Evolutionary conservation across 2,113 vertebrate genomes (phyloP), one percentile per base, ranked within the genome.

Genomic region (Dicerorhinus sumatrensis): DNA sequence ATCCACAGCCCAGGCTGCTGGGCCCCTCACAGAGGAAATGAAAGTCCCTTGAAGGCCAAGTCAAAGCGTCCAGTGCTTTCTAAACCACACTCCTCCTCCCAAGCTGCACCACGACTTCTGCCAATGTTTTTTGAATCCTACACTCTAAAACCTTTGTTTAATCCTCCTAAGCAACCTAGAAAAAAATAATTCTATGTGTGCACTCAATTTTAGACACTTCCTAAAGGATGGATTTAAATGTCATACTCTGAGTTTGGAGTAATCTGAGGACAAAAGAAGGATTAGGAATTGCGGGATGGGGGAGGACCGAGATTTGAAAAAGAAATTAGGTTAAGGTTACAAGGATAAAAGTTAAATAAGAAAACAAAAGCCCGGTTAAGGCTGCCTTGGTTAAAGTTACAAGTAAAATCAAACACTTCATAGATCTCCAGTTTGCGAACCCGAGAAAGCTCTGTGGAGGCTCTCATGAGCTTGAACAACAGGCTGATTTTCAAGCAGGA

Each of bases 401-500:
- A 97, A 94, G 77, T 84, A 82, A 94, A 93, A 80, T 73, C 51
- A 97, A 98, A 98, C 97, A 98, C 94, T 98, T 97, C 96, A 91
- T 96, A 98, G 98, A 98, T 98, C 98, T 97, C 91, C 72, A 96
- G 91, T 91, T 97, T 67, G n/a, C 6, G 58, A 98, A 96, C 98
- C 42, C 72, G 81, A 98, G 98, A 98, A 97, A 97, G 94, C 83
- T 96, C 94, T 92, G 84, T 91, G 98, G 98, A 56, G 33, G 97
- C 94, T 98, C 97, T 97, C 88, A 36, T 25, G 88, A 96, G 96
- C 97, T 58, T 11, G 91, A 94, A 98, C 39, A 95, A 98, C 98
- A 98, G 98, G 96, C 77, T 98, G 92, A 67, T 95, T 98, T 98
- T 98, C 96, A 98, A 98, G 97, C 97, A 98, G 95, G 69, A 99